Conservation (phyloP, 2,797 vertebrate species). For the Lithobates pipiens region DNA sequence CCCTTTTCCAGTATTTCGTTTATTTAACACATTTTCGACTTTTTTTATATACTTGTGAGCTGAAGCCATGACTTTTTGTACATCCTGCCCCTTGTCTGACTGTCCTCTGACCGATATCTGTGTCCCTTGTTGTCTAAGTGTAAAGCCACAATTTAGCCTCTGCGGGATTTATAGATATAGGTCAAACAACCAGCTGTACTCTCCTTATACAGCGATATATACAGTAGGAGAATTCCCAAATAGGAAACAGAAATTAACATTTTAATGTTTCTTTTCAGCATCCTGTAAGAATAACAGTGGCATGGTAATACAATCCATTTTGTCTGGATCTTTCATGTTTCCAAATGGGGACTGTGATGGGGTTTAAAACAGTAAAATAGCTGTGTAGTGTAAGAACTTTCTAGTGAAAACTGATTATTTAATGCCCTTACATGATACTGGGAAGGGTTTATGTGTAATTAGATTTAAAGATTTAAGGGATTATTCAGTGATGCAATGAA, state of each 20-base stretch:
- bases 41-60: background rate
- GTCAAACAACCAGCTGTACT: background rate
- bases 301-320: background rate
- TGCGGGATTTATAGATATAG: constrained; percentile 14
- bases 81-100: background rate
- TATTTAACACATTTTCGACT: background rate
- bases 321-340: no score
- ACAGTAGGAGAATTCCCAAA: background rate
- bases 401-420: no score
- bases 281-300: background rate
- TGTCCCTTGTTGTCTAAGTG: background rate
- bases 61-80: background rate
- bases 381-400: no score
- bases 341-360: no score
- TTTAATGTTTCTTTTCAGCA: background rate
- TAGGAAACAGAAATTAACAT: background rate
- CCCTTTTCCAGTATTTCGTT: no score
- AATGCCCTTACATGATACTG: no score
- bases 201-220: constrained; percentile 7
- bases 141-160: background rate
- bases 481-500: no score
- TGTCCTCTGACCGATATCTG: background rate
- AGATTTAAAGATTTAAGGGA: no score
- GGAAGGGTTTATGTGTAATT: no score
- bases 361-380: no score